Percentiles rank a stretch among this genome's conserved stretches.
phyloP scores from a whole-genome alignment of 2,888 invertebrate genomes.

The Drosophila mettleri region DNA sequence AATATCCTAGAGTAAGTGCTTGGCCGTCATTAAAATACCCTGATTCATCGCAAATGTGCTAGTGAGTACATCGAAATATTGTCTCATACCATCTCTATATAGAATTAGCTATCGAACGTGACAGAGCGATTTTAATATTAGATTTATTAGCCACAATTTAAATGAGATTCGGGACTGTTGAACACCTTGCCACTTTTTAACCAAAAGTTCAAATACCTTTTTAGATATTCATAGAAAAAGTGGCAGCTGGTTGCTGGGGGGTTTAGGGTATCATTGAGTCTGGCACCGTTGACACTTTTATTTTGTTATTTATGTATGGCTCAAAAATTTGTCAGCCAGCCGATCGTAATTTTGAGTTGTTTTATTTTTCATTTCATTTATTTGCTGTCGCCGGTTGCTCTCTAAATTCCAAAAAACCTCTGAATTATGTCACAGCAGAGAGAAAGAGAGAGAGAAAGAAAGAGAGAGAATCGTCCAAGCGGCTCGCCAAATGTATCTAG shows the following conservation, averaged over 20 bases:
- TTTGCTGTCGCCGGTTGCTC: slow-evolving; percentile 41
- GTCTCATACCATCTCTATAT: no score
- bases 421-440: slow-evolving; percentile 60
- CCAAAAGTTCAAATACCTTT: not conserved
- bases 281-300: slow-evolving; percentile 16
- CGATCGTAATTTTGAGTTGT: slow-evolving; percentile 37
- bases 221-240: slow-evolving; percentile 1
- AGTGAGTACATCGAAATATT: not conserved
- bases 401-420: slow-evolving; percentile 46
- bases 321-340: slow-evolving; percentile 58
- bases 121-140: not conserved
- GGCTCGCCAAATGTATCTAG: slow-evolving; percentile 12
- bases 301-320: slow-evolving; percentile 62
- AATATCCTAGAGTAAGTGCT: not conserved
- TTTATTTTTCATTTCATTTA: slow-evolving; percentile 41
- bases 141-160: not conserved
- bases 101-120: not conserved
- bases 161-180: not conserved
- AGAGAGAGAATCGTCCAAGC: slow-evolving; percentile 19
- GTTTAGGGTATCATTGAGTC: slow-evolving; percentile 1
- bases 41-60: not conserved
- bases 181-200: not conserved
- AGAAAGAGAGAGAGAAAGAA: no score
- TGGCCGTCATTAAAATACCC: not conserved
- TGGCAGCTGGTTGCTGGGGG: not conserved